phyloP scores from a whole-genome alignment of 2,888 invertebrate species.

The Neocrepidodera transversa region DNA sequence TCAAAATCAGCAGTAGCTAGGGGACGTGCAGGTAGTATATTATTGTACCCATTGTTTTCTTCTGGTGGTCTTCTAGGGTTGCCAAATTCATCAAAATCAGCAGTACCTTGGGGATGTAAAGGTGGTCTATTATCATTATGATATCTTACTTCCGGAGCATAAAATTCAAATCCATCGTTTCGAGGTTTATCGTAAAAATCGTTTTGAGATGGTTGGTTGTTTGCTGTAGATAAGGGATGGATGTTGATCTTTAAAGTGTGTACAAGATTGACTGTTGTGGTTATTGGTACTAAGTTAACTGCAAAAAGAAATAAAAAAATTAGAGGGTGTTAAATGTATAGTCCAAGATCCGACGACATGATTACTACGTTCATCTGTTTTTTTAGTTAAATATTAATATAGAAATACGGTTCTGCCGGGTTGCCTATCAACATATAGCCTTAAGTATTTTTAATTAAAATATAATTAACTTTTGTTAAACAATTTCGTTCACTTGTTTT shows the following conservation, averaged over 20 bases:
- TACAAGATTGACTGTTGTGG: conserved; percentile 63
- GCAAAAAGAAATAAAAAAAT: conserved; percentile 30
- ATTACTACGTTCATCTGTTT: no score
- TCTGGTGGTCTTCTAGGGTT: not conserved
- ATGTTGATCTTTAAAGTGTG: conserved; percentile 61
- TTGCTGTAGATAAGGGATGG: conserved; percentile 33
- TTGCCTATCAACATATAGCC: no score
- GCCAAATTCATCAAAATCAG: conserved; percentile 5
- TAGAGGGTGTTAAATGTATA: no score
- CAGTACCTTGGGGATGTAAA: not conserved
- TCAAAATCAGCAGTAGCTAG: not conserved
- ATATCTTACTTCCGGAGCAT: not conserved
- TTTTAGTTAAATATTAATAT: no score
- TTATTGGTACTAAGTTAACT: conserved; percentile 51
- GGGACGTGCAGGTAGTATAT: not conserved
- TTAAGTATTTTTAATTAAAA: no score
- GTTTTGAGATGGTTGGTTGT: conserved; percentile 5
- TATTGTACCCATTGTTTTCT: not conserved
- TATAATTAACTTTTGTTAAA: no score
- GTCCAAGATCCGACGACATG: no score
- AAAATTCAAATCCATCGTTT: not conserved
- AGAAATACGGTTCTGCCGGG: no score
- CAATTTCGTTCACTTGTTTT: no score
- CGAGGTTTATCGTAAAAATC: no score
- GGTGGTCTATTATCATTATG: not conserved